Evolutionary conservation across 2,113 vertebrate genomes (phyloP).

Genomic region (Gymnarchus niloticus): DNA sequence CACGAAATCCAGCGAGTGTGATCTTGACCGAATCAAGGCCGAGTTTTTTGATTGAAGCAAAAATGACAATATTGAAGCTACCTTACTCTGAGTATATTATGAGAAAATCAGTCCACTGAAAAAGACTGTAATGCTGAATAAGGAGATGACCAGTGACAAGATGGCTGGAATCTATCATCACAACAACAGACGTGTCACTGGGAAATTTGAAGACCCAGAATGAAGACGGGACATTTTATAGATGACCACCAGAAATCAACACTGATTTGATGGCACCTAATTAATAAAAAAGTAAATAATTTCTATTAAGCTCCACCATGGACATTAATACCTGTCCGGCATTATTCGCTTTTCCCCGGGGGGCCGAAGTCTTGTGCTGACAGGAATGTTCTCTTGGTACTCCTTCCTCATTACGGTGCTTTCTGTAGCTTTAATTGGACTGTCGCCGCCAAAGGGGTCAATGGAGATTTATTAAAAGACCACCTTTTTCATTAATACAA

Average conservation of each 20-base stretch:
- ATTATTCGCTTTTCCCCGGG: background rate
- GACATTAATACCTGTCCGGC: too few relatives aligned
- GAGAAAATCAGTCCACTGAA: background rate
- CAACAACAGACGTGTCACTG: too few relatives aligned
- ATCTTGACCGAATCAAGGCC: background rate
- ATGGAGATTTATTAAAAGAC: background rate
- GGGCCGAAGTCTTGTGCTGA: background rate
- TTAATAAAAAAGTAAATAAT: too few relatives aligned
- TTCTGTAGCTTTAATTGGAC: background rate
- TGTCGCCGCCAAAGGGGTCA: background rate
- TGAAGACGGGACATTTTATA: background rate
- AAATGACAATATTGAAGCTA: background rate
- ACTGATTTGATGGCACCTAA: too few relatives aligned
- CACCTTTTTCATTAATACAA: constrained; percentile 19
- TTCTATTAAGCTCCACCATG: too few relatives aligned
- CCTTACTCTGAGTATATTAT: background rate
- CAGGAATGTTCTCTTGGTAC: background rate
- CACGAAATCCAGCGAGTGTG: background rate
- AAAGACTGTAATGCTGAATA: background rate
- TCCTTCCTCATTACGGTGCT: background rate
- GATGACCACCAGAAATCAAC: background rate
- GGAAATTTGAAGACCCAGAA: background rate
- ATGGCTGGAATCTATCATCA: background rate
- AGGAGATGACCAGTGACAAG: background rate
- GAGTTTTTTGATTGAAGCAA: background rate